Base-by-base conservation (phyloP, 2,113 vertebrate species). In the Oriolus oriolus region DNA sequence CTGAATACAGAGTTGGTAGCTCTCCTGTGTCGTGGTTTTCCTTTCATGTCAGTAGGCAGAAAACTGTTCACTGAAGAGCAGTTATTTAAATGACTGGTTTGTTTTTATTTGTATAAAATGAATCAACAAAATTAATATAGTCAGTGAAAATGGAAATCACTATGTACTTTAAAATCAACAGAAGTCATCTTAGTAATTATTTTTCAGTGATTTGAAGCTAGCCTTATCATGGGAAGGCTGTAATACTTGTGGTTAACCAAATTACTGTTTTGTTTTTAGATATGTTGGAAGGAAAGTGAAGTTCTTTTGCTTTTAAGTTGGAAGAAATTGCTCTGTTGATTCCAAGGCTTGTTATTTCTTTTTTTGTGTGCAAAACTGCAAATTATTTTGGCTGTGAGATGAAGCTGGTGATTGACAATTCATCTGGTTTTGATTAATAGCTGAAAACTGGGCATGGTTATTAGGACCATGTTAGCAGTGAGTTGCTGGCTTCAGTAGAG, bases 231-330 rank as follows among this genome's bases (percentile, higher is more conserved):
- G 80, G 76, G 59, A 93, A 93, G 26, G 68, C 92, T 96, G 73
- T 93, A 93, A 92, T 95, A 71, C 41, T 96, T 96, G 96, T 95
- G 96, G 96, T 94, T 96, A 96, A 97, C 92, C 93, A 90, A 94
- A 96, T 92, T 87, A 82, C 80, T 94, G 82, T 84, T 95, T 96
- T 96, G 92, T 77, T 91, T 93, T 94, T 89, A 94, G 92, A 59
- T 94, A 87, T 35, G 41, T 86, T 96, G 86, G 90, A 95, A 90
- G n/a, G 80, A 96, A 90, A 92, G 65, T 78, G 44, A 82, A 92
- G 73, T 78, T 96, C 47, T 84, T 57, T 89, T 94, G 53, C 95
- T 92, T 93, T 94, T 89, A 90, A 90, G 64, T 89, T 92, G 61
- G 45, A 90, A 83, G 23, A 92, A 93, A 79, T 76, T 16, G 10